Conservation (phyloP, 2,888 invertebrate genomes). For the Hetaerina titia region DNA sequence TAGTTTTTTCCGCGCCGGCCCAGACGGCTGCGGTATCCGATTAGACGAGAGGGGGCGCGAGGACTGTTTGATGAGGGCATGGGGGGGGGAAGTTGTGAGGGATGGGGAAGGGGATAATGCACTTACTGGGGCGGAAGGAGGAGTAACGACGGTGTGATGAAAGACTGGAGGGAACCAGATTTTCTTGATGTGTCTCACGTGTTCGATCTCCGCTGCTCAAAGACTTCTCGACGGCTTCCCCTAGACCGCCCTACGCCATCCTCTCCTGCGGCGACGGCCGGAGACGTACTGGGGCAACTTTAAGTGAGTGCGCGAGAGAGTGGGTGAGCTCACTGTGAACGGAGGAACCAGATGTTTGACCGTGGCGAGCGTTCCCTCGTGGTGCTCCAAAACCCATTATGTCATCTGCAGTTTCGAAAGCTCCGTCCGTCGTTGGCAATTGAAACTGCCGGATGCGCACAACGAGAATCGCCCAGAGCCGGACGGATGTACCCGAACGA, state of each 20-base stretch:
- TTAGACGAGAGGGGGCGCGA: too few relatives aligned
- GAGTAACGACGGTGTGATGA: constrained; percentile 11
- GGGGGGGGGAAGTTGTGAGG: too few relatives aligned
- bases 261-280: too few relatives aligned
- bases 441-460: too few relatives aligned
- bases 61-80: too few relatives aligned
- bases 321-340: neutral
- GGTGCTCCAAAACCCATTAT: neutral
- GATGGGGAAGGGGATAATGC: neutral
- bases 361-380: neutral
- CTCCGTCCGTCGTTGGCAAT: too few relatives aligned
- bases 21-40: too few relatives aligned
- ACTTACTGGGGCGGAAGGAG: constrained; percentile 35
- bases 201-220: neutral
- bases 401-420: neutral
- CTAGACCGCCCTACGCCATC: too few relatives aligned
- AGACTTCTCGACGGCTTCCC: too few relatives aligned
- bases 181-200: neutral
- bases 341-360: neutral
- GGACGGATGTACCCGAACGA: too few relatives aligned
- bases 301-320: neutral
- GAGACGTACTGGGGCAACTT: neutral
- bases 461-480: too few relatives aligned
- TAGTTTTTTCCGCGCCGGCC: too few relatives aligned
- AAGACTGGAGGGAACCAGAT: constrained; percentile 21